Evolutionary conservation across 1,140 invertebrate species (phyloP), one percentile per base, ranked within the genome.

Genomic region (Aphaenogaster rudis): DNA sequence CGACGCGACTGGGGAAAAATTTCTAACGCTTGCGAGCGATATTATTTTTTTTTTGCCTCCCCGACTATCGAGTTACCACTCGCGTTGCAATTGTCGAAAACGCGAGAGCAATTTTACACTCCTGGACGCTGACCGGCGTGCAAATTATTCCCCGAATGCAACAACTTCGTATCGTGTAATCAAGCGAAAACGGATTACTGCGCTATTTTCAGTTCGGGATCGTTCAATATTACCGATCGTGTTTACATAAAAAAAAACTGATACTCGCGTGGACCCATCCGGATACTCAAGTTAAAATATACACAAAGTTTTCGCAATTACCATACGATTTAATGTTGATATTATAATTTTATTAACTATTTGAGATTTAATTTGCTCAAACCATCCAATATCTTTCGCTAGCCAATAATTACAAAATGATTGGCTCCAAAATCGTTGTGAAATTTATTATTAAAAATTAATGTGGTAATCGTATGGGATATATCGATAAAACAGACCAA

Each of bases 151-250:
- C n/a, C 54, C 54, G 69, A 76, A 76, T 50, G 48, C 69, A 84
- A 84, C 80, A 84, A 84, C 69, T 61, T 61, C 54, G 54, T 74
- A 42, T 76, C 79, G 79, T 39, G 80, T 84, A 84, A 84, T 84
- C 54, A 84, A 84, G 69, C 54, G 42, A 76, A 76, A 84, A 84
- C 69, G 54, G 33, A 76, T 84, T 84, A 76, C 39, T 5, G 71
- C 17, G 2, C 17, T 74, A 63, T 76, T 84, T 84, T 84, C 57
- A 84, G 33, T 21, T 48, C 2, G 42, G 28, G 48, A 59, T 11
- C 50, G n/a, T 63, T 28, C 80, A 48, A 84, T 84, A 84, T 84
- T 76, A 84, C 15, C 54, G 67, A 82, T 82, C 13, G 17, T 59
- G 28, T 61, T 84, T 76, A 61, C 59, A 63, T 28, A 67, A 57